phyloP scores from a whole-genome alignment of 2,113 vertebrate genomes.

The Rhea pennata region DNA sequence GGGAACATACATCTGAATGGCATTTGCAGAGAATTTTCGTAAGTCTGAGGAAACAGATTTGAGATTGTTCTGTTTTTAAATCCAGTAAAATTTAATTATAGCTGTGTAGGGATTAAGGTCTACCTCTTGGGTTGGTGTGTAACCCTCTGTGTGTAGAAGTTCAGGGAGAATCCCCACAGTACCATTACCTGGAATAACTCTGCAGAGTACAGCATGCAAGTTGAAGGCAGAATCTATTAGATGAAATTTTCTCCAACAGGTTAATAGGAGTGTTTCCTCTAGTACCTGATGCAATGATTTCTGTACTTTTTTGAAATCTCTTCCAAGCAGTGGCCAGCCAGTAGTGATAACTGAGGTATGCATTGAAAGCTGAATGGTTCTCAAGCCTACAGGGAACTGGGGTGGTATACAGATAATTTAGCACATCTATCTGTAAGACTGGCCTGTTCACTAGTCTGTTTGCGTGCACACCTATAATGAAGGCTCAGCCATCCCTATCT shows the following conservation, averaged over 20 bases:
- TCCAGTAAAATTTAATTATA: not conserved
- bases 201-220: not conserved
- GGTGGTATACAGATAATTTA: not conserved
- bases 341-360: not conserved
- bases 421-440: not conserved
- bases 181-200: not conserved
- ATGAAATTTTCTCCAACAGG: not conserved
- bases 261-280: not conserved
- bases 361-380: not conserved
- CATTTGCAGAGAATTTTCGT: not conserved
- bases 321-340: not conserved
- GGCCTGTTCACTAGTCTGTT: not conserved
- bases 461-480: not conserved
- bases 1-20: not conserved
- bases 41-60: not conserved
- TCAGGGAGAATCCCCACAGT: not conserved
- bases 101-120: not conserved
- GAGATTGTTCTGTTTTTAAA: not conserved
- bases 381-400: not conserved
- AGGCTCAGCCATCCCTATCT: not conserved
- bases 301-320: not conserved
- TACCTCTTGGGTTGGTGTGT: not conserved
- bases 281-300: not conserved
- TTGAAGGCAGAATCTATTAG: not conserved
- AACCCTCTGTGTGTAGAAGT: not conserved